A percentile compares a stretch with the other conserved stretches of the same genome.
phyloP scores from a whole-genome alignment of 2,797 vertebrate species.

The Arctocebus calabarensis region DNA sequence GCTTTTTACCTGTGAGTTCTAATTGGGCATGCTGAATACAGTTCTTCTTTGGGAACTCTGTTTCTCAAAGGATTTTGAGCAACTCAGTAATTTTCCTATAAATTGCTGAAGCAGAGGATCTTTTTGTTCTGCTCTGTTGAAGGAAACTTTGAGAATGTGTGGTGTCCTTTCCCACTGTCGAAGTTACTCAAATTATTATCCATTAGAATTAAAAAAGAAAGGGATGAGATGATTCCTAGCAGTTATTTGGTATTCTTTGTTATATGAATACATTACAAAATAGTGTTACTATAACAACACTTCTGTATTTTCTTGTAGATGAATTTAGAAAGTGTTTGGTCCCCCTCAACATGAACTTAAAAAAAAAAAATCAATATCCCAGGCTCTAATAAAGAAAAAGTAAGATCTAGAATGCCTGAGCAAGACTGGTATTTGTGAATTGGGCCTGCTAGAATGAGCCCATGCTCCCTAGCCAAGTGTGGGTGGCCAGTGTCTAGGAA shows the following conservation, averaged over 20 bases:
- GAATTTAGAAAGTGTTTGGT: neutral
- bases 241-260: neutral
- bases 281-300: neutral
- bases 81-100: constrained; percentile 56
- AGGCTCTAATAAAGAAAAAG: neutral
- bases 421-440: neutral
- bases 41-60: neutral
- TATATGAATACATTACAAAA: neutral
- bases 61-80: constrained; percentile 41
- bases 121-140: constrained; percentile 42
- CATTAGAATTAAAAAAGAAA: neutral
- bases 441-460: neutral
- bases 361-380: neutral
- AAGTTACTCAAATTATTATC: constrained; percentile 33
- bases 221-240: neutral
- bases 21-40: neutral
- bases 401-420: neutral
- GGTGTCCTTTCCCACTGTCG: neutral
- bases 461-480: neutral
- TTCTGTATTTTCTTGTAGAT: neutral
- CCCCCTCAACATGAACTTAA: neutral
- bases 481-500: neutral
- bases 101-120: constrained; percentile 37
- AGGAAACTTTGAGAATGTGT: constrained; percentile 33
- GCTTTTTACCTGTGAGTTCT: constrained; percentile 11